phyloP scores from a whole-genome alignment of 2,888 invertebrate genomes.

The Glyphotaelius pellucidus region DNA sequence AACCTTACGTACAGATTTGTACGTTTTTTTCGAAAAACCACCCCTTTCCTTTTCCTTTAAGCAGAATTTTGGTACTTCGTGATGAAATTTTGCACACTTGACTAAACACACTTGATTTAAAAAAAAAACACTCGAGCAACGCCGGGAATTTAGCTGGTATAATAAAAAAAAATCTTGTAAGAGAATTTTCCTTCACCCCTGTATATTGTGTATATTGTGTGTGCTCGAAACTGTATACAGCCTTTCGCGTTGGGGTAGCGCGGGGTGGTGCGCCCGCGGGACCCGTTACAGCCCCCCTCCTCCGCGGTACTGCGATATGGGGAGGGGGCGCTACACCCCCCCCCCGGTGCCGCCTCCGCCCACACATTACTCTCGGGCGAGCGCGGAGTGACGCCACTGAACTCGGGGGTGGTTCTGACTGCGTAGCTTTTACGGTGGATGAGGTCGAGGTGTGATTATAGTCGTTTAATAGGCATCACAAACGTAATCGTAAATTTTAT shows the following conservation, averaged over 20 bases:
- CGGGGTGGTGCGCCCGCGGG: neutral
- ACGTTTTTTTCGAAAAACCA: no score
- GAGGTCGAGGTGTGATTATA: neutral
- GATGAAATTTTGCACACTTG: no score
- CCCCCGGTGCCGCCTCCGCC: neutral
- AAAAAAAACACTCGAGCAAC: no score
- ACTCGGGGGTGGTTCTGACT: neutral
- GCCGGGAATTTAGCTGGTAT: no score
- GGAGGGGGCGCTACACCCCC: neutral
- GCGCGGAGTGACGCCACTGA: neutral
- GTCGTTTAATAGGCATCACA: neutral
- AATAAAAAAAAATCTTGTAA: no score
- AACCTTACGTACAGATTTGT: no score
- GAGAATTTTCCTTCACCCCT: neutral
- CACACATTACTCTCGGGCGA: neutral
- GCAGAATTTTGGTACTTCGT: no score
- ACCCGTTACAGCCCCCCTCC: neutral
- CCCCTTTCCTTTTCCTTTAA: no score
- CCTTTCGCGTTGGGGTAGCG: neutral
- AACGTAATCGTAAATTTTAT: neutral
- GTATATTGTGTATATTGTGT: neutral
- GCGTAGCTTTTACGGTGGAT: neutral
- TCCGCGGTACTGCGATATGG: neutral
- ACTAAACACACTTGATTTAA: no score
- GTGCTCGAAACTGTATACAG: neutral